A percentile compares a stretch with the other conserved stretches of the same genome.
Evolutionary conservation across 2,113 vertebrate species (phyloP).

Genomic region (Coptodon bakossiorum): DNA sequence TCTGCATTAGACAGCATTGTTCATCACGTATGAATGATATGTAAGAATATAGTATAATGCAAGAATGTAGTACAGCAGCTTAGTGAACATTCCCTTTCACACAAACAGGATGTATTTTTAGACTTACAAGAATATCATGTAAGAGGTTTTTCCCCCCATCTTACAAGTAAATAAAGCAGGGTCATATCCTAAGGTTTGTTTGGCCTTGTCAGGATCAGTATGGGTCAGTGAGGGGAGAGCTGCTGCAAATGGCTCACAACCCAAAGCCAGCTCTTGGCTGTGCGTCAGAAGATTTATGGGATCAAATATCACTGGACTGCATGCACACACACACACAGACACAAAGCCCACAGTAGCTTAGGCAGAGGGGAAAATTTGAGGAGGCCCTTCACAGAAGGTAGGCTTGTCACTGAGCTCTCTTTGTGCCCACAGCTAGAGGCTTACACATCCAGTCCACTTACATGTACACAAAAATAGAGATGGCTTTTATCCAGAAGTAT

Average conservation of each 20-base stretch:
- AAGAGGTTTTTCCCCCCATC: background rate
- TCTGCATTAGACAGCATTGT: background rate
- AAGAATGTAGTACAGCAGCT: background rate
- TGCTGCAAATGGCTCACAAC: background rate
- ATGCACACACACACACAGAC: background rate
- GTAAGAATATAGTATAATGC: background rate
- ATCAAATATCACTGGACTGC: slow-evolving; percentile 6
- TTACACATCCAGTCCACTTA: background rate
- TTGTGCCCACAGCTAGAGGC: background rate
- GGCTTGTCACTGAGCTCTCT: background rate
- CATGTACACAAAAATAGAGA: background rate
- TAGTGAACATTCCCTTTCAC: background rate
- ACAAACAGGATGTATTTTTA: background rate
- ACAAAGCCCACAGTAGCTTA: background rate
- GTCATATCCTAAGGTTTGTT: background rate
- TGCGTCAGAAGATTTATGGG: slow-evolving; percentile 13
- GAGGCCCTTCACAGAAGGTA: background rate
- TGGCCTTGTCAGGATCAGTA: background rate
- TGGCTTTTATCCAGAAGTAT: slow-evolving; percentile 6
- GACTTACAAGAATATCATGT: background rate
- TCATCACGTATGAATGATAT: background rate
- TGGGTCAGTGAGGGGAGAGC: background rate
- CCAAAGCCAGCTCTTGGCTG: background rate
- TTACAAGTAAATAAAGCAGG: background rate
- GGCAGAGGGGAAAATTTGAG: background rate